These are phyloP conservation scores for Oophaga pumilio DNA, from an alignment of 2,113 vertebrate genomes.

Conservation along the genomic window DNA sequence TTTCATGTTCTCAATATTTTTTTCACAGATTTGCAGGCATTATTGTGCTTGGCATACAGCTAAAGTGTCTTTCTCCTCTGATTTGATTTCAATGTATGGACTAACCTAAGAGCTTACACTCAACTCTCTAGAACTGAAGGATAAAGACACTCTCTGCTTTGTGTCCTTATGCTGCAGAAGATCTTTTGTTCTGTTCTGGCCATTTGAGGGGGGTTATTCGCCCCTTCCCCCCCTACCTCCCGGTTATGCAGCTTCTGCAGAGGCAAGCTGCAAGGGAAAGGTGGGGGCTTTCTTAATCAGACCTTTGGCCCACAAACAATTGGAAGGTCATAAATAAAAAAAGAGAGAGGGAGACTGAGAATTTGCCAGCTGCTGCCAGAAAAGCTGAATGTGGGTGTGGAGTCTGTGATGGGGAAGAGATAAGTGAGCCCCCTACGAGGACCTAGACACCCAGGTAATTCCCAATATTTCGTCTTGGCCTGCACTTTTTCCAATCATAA, in stretches of 20 bases:
- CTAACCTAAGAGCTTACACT: constrained; percentile 30
- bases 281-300: constrained; percentile 36
- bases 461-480: not conserved
- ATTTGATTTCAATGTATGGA: not conserved
- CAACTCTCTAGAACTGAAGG: not conserved
- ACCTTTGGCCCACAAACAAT: constrained; percentile 67
- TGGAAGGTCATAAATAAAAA: constrained; percentile 62
- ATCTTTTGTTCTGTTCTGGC: constrained; percentile 34
- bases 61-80: not conserved
- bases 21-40: not conserved
- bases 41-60: not conserved
- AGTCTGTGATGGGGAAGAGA: not conserved
- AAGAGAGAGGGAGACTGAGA: constrained; percentile 26
- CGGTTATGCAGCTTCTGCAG: constrained; percentile 16
- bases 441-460: constrained; percentile 21
- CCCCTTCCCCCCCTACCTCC: not conserved
- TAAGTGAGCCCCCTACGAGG: not conserved
- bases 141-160: constrained; percentile 31
- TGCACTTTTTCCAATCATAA: not conserved
- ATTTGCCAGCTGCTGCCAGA: constrained; percentile 44
- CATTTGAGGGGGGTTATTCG: not conserved
- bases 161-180: constrained; percentile 12
- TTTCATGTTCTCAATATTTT: not conserved
- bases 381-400: constrained; percentile 22
- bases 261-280: constrained; percentile 22